Base-by-base conservation (phyloP, 2,113 vertebrate genomes). In the Macquaria ambigua region DNA sequence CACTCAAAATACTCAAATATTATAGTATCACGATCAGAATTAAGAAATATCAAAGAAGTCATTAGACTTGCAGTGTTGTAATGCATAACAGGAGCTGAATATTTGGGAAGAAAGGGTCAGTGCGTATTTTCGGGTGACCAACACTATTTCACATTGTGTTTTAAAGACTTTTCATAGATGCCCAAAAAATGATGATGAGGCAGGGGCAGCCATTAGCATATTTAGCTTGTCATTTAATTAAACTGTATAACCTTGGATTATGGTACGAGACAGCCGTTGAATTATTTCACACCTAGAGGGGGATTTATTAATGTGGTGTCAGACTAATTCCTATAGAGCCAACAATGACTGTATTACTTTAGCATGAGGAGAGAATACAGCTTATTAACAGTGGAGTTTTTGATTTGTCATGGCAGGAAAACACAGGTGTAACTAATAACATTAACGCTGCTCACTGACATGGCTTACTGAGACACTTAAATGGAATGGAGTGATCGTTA, bases 281-380 rank as follows among this genome's bases (percentile, higher is more conserved):
- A 55, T 53, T 46, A 80, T 41, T 64, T 69, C 23, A 74, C 31
- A 69, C 11, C 25, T 52, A 0, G 8, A 56, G 67, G 59, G 62
- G 16, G n/a, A 46, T 66, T 84, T 50, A 34, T 66, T 31, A 41
- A n/a, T 56, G 67, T 52, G 21, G 28, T 50, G n/a, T 67, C 67
- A 72, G 59, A 53, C 15, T 28, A 21, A 4, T 50, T 48, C 16
- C 9, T 21, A 70, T 8, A 12, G 16, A 50, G 4, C 25, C 18
- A 48, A 48, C 46, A 53, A 14, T 39, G 20, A 55, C 18, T 16
- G 4, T n/a, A 16, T 37, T 39, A 41, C 11, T 56, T 58, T 25
- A 39, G 21, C 34, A 18, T 10, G 2, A 2, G 21, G 4, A 41
- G 34, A n/a, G 34, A 58, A 16, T 39, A 18, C 50, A 63, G 12